Conservation (phyloP, 2,888 invertebrate species). For the Rotaria magnacalcarata region DNA sequence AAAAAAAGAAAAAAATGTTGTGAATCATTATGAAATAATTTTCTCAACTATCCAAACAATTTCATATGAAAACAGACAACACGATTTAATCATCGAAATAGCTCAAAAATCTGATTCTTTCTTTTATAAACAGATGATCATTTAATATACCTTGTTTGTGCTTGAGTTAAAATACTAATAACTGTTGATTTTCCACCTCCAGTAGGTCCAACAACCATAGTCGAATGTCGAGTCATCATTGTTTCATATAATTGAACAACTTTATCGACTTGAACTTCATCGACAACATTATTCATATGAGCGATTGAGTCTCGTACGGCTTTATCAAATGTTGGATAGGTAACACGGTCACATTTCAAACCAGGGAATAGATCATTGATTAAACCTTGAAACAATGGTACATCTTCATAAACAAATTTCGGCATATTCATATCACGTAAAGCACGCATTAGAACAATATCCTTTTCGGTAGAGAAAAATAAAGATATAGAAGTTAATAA, state of each 20-base stretch:
- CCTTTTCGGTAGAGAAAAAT: constrained; percentile 53
- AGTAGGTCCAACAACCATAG: constrained; percentile 85
- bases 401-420: constrained; percentile 85
- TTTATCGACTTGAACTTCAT: constrained; percentile 75
- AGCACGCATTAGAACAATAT: constrained; percentile 82
- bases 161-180: constrained; percentile 71
- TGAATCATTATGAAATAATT: too few species aligned
- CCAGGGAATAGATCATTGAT: constrained; percentile 85
- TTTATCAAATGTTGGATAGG: constrained; percentile 78
- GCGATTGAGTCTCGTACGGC: constrained; percentile 70
- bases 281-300: constrained; percentile 68
- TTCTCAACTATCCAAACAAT: too few species aligned
- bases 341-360: constrained; percentile 78
- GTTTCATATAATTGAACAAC: constrained; percentile 85
- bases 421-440: constrained; percentile 86
- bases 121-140: not conserved
- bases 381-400: constrained; percentile 78
- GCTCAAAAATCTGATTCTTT: not conserved
- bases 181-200: constrained; percentile 86
- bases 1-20: not conserved
- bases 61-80: too few species aligned
- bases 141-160: constrained; percentile 65
- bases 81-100: constrained; percentile 52
- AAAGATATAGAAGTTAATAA: not conserved
- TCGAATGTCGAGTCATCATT: constrained; percentile 86